These are phyloP conservation scores for Prinia subflava DNA, from an alignment of 2,113 vertebrate genomes.

Conservation along the genomic window DNA sequence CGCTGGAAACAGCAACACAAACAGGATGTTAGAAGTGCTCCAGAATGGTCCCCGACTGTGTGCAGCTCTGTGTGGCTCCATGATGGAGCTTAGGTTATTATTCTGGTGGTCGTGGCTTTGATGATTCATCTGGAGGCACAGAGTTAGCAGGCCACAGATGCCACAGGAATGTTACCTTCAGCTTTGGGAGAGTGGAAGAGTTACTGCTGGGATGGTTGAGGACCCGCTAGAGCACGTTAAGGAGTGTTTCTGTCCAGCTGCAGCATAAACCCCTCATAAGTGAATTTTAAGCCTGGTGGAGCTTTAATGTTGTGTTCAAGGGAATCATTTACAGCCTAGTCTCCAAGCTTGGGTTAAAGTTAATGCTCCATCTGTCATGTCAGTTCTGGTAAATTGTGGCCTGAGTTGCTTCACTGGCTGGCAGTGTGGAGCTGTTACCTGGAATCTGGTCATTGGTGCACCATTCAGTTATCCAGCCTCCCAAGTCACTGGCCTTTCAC, in stretches of 20 bases:
- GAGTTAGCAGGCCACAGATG: fast-evolving
- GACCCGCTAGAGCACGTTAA: not conserved
- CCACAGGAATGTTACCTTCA: fast-evolving
- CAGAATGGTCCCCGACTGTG: fast-evolving
- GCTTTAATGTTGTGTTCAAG: not conserved
- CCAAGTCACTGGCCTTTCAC: not conserved
- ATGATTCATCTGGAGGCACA: too few species aligned
- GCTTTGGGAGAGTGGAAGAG: not conserved
- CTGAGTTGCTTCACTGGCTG: not conserved
- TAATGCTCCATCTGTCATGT: fast-evolving
- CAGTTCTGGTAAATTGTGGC: not conserved
- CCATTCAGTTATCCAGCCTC: not conserved
- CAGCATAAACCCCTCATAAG: not conserved
- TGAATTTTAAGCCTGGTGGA: not conserved
- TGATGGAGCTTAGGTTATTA: fast-evolving
- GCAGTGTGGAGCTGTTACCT: not conserved
- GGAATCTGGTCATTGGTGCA: not conserved
- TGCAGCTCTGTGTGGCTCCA: not conserved
- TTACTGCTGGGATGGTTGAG: too few species aligned
- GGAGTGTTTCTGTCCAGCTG: not conserved
- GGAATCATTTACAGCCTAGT: too few species aligned
- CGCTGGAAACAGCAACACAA: not conserved
- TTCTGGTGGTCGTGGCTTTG: fast-evolving
- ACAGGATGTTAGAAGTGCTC: fast-evolving
- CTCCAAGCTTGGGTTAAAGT: not conserved